Percentiles rank a stretch among this genome's conserved stretches.
These are phyloP conservation scores for Notoglanidium macrostoma DNA, from an alignment of 2,797 vertebrate species.

Conservation along the genomic window DNA sequence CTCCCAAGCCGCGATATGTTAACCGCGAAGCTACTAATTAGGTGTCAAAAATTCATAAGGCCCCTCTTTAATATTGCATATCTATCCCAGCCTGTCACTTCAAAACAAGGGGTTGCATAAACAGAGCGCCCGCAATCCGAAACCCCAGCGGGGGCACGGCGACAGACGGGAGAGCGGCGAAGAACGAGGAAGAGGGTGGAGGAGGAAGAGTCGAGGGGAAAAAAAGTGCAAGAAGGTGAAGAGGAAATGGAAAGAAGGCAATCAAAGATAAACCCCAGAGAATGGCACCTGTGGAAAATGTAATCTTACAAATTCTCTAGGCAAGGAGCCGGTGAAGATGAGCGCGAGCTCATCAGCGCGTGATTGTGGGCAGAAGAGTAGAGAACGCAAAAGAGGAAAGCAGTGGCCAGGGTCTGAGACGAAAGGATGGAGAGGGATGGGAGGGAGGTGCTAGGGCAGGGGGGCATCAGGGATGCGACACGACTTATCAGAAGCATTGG, in stretches of 20 bases:
- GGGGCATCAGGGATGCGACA: constrained; percentile 66
- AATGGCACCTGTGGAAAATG: constrained; percentile 77
- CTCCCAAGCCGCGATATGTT: constrained; percentile 93
- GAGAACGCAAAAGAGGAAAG: constrained; percentile 1
- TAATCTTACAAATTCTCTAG: constrained; percentile 81
- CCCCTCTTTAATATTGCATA: constrained; percentile 99
- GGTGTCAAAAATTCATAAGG: constrained; percentile 99
- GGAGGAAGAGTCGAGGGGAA: constrained; percentile 55
- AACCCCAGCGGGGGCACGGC: constrained; percentile 77
- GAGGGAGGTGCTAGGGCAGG: constrained; percentile 29
- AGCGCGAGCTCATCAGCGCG: constrained; percentile 81
- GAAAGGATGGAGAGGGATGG: constrained; percentile 54
- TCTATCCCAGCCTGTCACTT: constrained; percentile 94
- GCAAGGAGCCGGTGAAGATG: constrained; percentile 60
- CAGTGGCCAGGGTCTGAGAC: constrained; percentile 63
- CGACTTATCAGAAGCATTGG: constrained; percentile 84
- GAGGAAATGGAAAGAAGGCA: constrained; percentile 63
- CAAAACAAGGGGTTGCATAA: constrained; percentile 96
- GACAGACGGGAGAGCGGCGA: constrained; percentile 58
- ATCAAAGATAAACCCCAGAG: constrained; percentile 91
- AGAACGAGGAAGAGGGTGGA: constrained; percentile 59
- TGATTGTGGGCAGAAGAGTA: constrained; percentile 74
- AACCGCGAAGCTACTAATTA: constrained; percentile 98
- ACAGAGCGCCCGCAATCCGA: constrained; percentile 88
- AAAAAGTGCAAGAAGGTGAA: constrained; percentile 32